Conservation (phyloP, 2,113 vertebrate genomes). For the Ovis canadensis region DNA sequence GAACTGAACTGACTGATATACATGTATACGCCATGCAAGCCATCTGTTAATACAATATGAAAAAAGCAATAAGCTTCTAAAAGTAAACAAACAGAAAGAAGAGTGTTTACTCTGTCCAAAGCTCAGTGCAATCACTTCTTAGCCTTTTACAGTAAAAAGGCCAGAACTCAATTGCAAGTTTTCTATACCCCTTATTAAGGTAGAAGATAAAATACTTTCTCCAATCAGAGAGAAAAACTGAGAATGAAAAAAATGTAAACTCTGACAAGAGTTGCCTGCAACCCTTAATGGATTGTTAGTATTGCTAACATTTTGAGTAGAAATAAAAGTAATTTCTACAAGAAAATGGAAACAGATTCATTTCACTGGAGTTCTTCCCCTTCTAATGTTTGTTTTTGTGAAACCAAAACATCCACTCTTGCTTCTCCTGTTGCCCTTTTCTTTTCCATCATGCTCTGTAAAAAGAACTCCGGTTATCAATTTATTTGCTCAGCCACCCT, state of each 20-base stretch:
- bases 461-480: not conserved
- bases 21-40: not conserved
- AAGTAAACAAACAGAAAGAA: conserved; percentile 10
- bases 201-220: conserved; percentile 19
- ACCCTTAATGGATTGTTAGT: not conserved
- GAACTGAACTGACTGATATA: no score
- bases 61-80: not conserved
- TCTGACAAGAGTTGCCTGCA: not conserved
- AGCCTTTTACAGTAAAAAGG: not conserved
- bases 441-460: not conserved
- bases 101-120: not conserved
- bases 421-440: not conserved
- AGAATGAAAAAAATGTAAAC: not conserved
- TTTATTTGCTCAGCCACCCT: not conserved
- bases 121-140: not conserved
- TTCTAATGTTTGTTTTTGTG: not conserved
- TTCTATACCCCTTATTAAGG: conserved; percentile 27
- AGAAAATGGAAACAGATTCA: not conserved
- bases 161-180: not conserved
- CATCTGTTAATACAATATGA: not conserved
- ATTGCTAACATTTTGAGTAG: not conserved
- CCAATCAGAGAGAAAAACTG: conserved; percentile 5
- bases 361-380: not conserved
- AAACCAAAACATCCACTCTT: not conserved
- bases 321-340: not conserved